Conservation (phyloP, 2,888 invertebrate genomes). For the Leptinotarsa peninsularis region DNA sequence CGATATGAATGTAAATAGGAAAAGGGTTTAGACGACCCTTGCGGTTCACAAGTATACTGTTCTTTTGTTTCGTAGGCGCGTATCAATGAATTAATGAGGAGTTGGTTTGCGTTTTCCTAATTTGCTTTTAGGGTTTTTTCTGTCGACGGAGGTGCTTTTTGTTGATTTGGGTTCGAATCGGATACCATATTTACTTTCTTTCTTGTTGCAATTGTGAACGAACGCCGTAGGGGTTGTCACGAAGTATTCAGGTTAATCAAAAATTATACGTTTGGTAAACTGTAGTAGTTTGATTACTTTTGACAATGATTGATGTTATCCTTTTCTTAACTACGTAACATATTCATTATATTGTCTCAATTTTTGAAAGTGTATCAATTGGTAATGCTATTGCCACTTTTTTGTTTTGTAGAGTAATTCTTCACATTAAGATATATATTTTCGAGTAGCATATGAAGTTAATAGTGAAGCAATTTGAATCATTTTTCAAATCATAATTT, state of each 20-base stretch:
- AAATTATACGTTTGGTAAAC: neutral
- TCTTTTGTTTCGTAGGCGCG: constrained; percentile 45
- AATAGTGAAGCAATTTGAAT: too few species aligned
- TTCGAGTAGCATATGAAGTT: too few species aligned
- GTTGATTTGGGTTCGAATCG: constrained; percentile 18
- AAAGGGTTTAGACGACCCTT: constrained; percentile 33
- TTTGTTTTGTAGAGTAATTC: too few species aligned
- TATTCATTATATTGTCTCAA: too few species aligned
- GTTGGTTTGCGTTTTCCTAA: constrained; percentile 42
- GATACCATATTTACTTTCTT: constrained; percentile 7
- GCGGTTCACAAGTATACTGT: constrained; percentile 44
- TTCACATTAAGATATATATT: too few species aligned
- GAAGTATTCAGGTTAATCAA: neutral
- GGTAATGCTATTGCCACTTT: too few species aligned
- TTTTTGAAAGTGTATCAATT: too few species aligned
- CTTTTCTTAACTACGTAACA: neutral
- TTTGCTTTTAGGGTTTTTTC: constrained; percentile 43
- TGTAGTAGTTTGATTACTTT: neutral
- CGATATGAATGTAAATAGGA: constrained; percentile 47
- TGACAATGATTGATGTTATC: neutral
- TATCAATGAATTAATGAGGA: constrained; percentile 43
- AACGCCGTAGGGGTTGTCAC: neutral
- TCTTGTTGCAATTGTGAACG: constrained; percentile 6
- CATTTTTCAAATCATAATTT: too few species aligned
- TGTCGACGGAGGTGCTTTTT: constrained; percentile 34